phyloP scores from a whole-genome alignment of 2,797 vertebrate species.

The Sylvia borin region DNA sequence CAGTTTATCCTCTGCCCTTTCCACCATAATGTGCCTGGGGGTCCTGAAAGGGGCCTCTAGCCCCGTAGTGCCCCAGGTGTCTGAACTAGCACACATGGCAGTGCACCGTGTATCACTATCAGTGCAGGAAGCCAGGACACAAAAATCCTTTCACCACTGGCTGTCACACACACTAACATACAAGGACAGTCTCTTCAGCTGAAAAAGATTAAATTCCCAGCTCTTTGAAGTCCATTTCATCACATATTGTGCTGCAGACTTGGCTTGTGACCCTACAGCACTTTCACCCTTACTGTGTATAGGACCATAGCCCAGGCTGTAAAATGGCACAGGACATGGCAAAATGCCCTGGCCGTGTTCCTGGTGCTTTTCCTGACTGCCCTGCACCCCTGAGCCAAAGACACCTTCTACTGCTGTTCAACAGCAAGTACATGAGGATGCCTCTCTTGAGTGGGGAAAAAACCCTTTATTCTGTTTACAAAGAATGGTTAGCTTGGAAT shows the following conservation, averaged over 20 bases:
- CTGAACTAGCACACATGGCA: not conserved
- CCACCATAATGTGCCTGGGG: not conserved
- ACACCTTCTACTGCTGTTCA: not conserved
- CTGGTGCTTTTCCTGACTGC: not conserved
- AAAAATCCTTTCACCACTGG: not conserved
- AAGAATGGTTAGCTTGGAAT: not conserved
- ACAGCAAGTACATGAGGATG: not conserved
- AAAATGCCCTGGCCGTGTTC: not conserved
- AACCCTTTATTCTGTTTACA: not conserved
- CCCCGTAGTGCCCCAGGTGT: accelerated
- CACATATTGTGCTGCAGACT: not conserved
- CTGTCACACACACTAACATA: not conserved
- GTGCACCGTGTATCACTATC: accelerated
- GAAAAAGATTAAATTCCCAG: not conserved
- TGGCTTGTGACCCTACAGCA: not conserved
- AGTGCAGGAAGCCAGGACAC: not conserved
- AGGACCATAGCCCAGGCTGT: accelerated
- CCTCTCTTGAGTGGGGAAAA: not conserved
- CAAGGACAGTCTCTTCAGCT: not conserved
- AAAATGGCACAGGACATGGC: not conserved
- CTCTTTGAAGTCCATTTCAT: not conserved
- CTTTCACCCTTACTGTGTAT: not conserved
- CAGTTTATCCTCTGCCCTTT: not conserved
- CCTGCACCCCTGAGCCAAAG: not conserved
- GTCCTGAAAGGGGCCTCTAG: not conserved